Conservation (phyloP, 1,140 invertebrate genomes). For the Galleria mellonella region DNA sequence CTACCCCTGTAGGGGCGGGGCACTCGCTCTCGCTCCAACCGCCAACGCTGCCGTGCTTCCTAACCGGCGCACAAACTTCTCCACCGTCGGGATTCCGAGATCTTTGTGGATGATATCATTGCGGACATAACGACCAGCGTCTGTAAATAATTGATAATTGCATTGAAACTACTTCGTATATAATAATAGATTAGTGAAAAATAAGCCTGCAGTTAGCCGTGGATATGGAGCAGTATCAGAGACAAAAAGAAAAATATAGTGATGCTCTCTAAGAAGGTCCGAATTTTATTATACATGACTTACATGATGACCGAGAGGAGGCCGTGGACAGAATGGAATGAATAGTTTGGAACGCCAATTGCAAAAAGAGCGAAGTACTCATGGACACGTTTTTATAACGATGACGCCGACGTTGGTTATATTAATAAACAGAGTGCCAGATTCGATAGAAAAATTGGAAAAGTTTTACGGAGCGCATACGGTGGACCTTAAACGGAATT, state of each 20-base stretch:
- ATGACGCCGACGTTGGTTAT: conserved; percentile 99
- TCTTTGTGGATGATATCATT: too few species aligned
- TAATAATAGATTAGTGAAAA: conserved; percentile 89
- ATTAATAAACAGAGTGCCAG: conserved; percentile 99
- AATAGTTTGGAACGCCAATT: conserved; percentile 94
- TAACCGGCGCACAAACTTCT: too few species aligned
- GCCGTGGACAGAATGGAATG: conserved; percentile 96
- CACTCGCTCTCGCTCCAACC: too few species aligned
- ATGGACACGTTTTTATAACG: conserved; percentile 94
- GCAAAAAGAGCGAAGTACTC: conserved; percentile 96
- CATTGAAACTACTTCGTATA: conserved; percentile 33
- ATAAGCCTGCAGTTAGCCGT: conserved; percentile 89
- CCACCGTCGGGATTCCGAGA: too few species aligned
- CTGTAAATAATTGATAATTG: neutral
- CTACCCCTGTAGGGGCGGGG: too few species aligned
- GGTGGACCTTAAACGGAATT: conserved; percentile 98
- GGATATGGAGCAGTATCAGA: conserved; percentile 91
- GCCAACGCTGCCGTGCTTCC: too few species aligned
- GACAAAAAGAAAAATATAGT: conserved; percentile 91
- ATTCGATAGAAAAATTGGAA: conserved; percentile 99
- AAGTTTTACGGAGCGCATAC: conserved; percentile 99
- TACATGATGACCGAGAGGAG: conserved; percentile 91
- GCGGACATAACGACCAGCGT: too few species aligned
- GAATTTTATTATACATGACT: conserved; percentile 93
- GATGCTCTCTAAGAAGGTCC: conserved; percentile 94